Evolutionary conservation across 2,888 invertebrate genomes (phyloP).

Genomic region (Leucophora obtusa): DNA sequence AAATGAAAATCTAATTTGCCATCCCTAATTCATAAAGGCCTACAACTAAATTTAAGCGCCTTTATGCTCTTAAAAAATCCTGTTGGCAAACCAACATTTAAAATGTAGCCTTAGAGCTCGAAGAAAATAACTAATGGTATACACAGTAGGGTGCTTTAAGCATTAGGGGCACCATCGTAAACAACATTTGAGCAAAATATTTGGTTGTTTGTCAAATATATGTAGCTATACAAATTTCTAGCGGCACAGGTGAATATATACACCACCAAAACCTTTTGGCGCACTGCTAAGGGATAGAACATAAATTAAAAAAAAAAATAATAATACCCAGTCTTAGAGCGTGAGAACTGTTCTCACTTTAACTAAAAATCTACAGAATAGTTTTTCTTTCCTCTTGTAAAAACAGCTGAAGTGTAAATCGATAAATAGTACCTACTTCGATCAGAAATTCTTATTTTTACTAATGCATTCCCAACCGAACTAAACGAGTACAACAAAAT

Average conservation of each 20-base stretch:
- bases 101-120: slow-evolving; percentile 20
- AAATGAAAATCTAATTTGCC: no score
- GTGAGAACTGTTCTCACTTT: slow-evolving; percentile 54
- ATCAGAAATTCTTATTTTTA: slow-evolving; percentile 10
- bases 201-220: background rate
- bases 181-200: background rate
- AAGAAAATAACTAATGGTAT: slow-evolving; percentile 31
- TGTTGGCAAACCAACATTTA: slow-evolving; percentile 21
- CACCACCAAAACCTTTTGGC: slow-evolving; percentile 32
- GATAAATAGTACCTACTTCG: slow-evolving; percentile 22
- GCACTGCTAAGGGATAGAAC: slow-evolving; percentile 33
- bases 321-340: slow-evolving; percentile 31
- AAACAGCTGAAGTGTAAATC: slow-evolving; percentile 25
- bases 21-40: slow-evolving; percentile 5
- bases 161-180: no score
- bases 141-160: slow-evolving; percentile 44
- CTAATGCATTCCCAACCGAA: background rate
- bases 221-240: background rate
- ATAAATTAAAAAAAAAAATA: background rate
- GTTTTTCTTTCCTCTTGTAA: slow-evolving; percentile 14
- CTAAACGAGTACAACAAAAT: slow-evolving; percentile 17
- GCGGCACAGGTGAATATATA: slow-evolving; percentile 50
- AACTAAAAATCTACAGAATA: slow-evolving; percentile 13
- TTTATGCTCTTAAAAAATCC: slow-evolving; percentile 17
- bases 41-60: slow-evolving; percentile 25